Conservation (phyloP, 2,113 vertebrate genomes). For the Bufo gargarizans region DNA sequence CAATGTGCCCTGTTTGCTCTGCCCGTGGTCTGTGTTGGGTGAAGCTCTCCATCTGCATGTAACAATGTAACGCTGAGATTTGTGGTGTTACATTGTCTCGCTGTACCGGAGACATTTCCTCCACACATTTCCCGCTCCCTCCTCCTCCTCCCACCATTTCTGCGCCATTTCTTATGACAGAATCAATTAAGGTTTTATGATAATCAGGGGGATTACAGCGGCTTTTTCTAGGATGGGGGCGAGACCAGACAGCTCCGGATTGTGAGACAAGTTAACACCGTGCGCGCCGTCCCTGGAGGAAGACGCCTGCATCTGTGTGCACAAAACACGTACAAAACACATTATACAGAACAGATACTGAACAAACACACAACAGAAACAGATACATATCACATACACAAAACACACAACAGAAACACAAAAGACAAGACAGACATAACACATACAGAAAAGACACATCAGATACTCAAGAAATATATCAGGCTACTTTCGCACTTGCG, state of each 20-base stretch:
- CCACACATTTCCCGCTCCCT: background rate
- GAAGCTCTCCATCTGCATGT: background rate
- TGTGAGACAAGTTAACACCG: conserved; percentile 16
- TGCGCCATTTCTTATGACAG: conserved; percentile 31
- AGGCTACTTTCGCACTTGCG: too few species aligned
- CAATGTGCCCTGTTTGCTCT: background rate
- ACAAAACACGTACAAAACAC: background rate
- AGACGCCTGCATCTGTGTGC: background rate
- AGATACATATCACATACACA: background rate
- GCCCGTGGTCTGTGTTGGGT: background rate
- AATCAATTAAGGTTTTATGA: conserved; percentile 24
- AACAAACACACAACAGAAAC: background rate
- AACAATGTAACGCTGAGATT: background rate
- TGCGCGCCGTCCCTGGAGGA: background rate
- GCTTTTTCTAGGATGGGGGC: conserved; percentile 15
- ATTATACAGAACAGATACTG: background rate
- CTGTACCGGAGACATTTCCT: background rate
- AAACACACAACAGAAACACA: background rate
- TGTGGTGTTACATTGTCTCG: background rate
- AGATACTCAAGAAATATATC: background rate
- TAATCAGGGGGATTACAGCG: conserved; percentile 14
- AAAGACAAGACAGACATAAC: background rate
- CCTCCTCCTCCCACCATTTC: background rate
- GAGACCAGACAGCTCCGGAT: background rate
- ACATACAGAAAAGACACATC: background rate